Evolutionary conservation across 2,888 invertebrate species (phyloP).

Genomic region (Acrobasis suavella): DNA sequence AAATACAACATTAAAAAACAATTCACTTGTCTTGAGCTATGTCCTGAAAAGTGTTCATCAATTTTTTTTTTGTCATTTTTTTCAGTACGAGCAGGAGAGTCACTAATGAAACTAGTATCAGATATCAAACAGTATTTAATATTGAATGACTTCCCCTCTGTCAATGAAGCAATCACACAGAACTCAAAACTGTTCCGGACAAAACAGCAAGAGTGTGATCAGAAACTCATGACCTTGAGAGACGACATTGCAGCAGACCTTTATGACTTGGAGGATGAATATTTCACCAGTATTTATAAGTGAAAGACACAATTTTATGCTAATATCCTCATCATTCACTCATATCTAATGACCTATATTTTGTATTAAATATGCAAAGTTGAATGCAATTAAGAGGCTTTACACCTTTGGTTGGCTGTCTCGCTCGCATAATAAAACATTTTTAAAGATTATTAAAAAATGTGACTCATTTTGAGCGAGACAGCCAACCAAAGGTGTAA

Average conservation of each 20-base stretch:
- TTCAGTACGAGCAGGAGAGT: conserved; percentile 96
- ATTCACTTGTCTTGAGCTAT: no score
- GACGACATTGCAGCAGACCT: conserved; percentile 98
- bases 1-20: no score
- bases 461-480: no score
- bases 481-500: no score
- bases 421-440: no score
- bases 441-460: no score
- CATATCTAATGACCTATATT: no score
- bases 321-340: no score
- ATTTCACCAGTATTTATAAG: conserved; percentile 93
- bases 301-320: conserved; percentile 43
- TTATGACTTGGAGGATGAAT: conserved; percentile 96
- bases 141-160: conserved; percentile 98
- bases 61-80: conserved; percentile 30
- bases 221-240: conserved; percentile 93
- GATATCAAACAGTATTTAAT: conserved; percentile 99
- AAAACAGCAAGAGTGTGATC: conserved; percentile 96
- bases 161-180: conserved; percentile 97
- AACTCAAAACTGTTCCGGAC: conserved; percentile 94
- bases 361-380: no score
- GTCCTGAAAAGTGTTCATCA: no score
- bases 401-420: no score
- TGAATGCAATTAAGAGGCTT: no score
- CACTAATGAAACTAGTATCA: conserved; percentile 97